Base-by-base conservation (phyloP, 1,140 invertebrate genomes). In the Pectinophora gossypiella region DNA sequence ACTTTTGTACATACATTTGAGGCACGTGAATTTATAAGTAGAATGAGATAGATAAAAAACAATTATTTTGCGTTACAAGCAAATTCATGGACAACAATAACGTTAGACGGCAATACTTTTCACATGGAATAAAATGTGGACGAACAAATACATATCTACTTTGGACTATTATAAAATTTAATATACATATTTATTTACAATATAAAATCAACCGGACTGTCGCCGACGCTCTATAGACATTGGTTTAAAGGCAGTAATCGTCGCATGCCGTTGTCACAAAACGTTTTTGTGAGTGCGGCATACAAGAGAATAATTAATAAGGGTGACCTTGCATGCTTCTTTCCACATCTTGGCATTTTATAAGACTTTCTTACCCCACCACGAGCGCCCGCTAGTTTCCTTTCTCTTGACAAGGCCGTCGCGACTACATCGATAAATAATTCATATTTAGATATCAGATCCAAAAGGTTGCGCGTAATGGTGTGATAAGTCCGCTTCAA, bases 101-200 rank as follows among this genome's bases (percentile, higher is more conserved):
- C 64, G 59, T 62, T 55, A 78, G 78, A 85, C 78, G 78, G 81
- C 70, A 85, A 79, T 80, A 69, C 65, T 75, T 79, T 75, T 76
- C 62, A 50, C 71, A 67, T 76, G 76, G 75, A 82, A 85, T 85
- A 60, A 77, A 81, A 75, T 64, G 73, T 82, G 81, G 81, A 85
- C 81, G 81, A 85, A 82, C 73, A 76, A 74, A 80, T n/a, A n/a
- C n/a, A n/a, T 76, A 76, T 72, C 66, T 72, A 84, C 49, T 78
- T 78, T 80, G 77, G 75, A 78, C 80, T 84, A 82, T 75, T 70
- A 65, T 77, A 69, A 57, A 61, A 76, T 72, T 71, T 69, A 68
- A 68, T 62, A 76, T 77, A 77, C 43, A 51, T 54, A 59, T 47
- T 49, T 84, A 81, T 85, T 79, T 82, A 85, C 76, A 85, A 48